Evolutionary conservation across 1,140 invertebrate genomes (phyloP).

Genomic region (Mycetomoellerius zeteki): DNA sequence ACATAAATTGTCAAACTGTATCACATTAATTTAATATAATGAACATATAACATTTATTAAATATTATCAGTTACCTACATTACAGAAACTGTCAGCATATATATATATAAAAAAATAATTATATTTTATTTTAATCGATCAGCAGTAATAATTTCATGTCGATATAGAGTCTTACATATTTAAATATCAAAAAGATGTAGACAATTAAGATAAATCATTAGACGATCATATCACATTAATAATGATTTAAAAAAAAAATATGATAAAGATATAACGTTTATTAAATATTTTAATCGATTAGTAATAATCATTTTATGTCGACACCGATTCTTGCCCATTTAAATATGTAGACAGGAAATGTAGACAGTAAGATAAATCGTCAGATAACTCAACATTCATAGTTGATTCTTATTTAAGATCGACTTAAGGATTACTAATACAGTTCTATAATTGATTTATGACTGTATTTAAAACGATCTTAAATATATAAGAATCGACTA

Average conservation of each 20-base stretch:
- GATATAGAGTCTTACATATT: background rate
- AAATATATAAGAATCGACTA: too few relatives aligned
- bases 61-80: constrained; percentile 8
- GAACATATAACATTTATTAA: background rate
- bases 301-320: background rate
- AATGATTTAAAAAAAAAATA: too few relatives aligned
- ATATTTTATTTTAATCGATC: background rate
- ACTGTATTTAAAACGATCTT: too few relatives aligned
- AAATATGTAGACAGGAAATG: background rate
- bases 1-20: background rate
- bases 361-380: too few relatives aligned
- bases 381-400: too few relatives aligned
- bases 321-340: background rate
- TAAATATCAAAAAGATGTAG: background rate
- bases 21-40: background rate
- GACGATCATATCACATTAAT: too few relatives aligned
- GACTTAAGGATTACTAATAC: too few relatives aligned
- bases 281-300: background rate
- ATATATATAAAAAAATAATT: background rate
- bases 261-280: too few relatives aligned
- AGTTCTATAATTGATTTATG: too few relatives aligned
- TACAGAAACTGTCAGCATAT: background rate
- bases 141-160: background rate
- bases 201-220: too few relatives aligned
- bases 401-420: too few relatives aligned